Evolutionary conservation across 2,797 vertebrate species (phyloP), one percentile per base, ranked within the genome.

Genomic region (Craterocephalus amniculus): DNA sequence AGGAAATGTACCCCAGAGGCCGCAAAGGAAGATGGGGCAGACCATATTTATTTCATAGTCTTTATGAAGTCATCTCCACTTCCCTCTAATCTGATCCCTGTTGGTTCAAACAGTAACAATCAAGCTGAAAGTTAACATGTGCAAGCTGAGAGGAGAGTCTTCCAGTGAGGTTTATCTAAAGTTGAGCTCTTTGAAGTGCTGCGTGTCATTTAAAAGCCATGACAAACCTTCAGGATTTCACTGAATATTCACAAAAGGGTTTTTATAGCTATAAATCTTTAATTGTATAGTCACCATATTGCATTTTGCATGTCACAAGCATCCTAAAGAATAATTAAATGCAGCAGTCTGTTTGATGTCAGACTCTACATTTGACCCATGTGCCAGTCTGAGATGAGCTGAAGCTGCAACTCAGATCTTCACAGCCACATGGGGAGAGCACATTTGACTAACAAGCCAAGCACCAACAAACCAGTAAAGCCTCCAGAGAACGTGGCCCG

Each of bases 351-450:
- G 24, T 20, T 31, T 56, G 12, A 29, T 20, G 61, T 8, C 31
- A 7, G 45, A 24, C 24, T 74, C 40, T 73, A 35, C 35, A 9
- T 70, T 40, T 58, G 51, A 70, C 55, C 74, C 64, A 60, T 65
- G 64, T 79, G 48, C 66, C 38, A 58, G 36, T 58, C 29, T 71
- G 29, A 79, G 75, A 73, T 52, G 4, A 16, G 62, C 51, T 27
- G 36, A 65, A 74, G 36, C 67, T 61, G 49, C 57, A 75, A 67
- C 57, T 43, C 13, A 35, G 65, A 49, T 35, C 11, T 31, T 69
- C 58, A 49, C 20, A 52, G 27, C 32, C 62, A 55, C 62, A 16
- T 40, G 51, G 52, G 62, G 20, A 29, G 36, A 60, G 58, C 63
- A 20, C 48, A 60, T 59, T 58, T 43, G 45, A 38, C 20, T 20